Evolutionary conservation across 2,888 invertebrate species (phyloP), one percentile per base, ranked within the genome.

Genomic region (Megalurothrips usitatus): DNA sequence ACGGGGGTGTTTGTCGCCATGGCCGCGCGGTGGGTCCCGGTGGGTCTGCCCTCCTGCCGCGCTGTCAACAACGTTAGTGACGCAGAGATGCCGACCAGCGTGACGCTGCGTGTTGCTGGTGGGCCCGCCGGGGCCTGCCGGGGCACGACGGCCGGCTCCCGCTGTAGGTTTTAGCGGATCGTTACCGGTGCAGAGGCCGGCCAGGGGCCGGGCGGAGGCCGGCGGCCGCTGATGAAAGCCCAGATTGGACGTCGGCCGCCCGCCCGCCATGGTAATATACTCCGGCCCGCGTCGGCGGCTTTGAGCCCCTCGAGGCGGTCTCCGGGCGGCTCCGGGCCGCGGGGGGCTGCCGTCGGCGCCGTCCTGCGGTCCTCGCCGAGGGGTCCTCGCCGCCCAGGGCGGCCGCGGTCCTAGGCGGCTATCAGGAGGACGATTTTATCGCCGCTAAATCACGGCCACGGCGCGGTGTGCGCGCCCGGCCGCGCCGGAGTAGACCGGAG

Each of bases 141-240:
- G 34, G 34, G 58, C 58, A 58, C 17, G 58, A 58, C 58, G 58
- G 11, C 14, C 58, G 6, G 58, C 58, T 58, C 58, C 58, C 58
- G 58, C 58, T 58, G n/a, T 58, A 58, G 58, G n/a, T 58, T 58
- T 58, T 58, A 58, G 58, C 58, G 58, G 58, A 58, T 58, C 58
- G 58, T 58, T 58, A 58, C 58, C 58, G n/a, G n/a, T n/a, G n/a
- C n/a, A n/a, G n/a, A n/a, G n/a, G n/a, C n/a, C n/a, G 58, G n/a
- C 14, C 6, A 43, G 34, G 6, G 34, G 34, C 34, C 34, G 6
- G 34, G 34, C 34, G 3, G 34, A 43, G 34, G 34, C 34, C 34
- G 34, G 3, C 34, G 34, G 34, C 34, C 58, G 14, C 58, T 17
- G 58, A 58, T 58, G 58, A 58, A 58, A 58, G 58, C 58, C n/a